Evolutionary conservation across 2,113 vertebrate species (phyloP).

Genomic region (Spermophilus dauricus): DNA sequence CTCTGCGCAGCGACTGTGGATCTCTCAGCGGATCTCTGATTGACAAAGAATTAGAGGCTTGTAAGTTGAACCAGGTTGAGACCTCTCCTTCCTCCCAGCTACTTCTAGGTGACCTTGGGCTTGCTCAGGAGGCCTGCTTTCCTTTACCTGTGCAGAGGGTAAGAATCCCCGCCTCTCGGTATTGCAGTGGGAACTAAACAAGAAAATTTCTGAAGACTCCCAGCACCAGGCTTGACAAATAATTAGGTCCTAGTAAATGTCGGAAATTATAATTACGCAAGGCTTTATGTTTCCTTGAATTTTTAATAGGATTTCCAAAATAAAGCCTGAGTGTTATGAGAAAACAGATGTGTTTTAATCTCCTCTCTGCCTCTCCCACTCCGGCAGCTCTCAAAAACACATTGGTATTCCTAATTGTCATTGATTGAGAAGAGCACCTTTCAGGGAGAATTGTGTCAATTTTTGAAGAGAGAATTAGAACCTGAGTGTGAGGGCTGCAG

Average conservation of each 20-base stretch:
- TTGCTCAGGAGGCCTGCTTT: neutral
- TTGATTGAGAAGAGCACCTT: neutral
- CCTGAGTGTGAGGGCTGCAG: accelerated
- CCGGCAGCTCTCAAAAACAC: neutral
- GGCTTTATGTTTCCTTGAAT: neutral
- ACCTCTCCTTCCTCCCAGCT: accelerated
- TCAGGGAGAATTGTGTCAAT: neutral
- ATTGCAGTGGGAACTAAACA: too few species aligned
- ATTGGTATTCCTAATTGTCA: neutral
- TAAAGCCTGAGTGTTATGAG: neutral
- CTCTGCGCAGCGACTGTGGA: accelerated
- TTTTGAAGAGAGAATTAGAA: neutral
- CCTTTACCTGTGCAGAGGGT: too few species aligned
- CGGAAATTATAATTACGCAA: neutral
- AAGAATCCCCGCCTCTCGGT: too few species aligned
- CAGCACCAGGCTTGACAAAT: neutral
- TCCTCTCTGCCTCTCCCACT: neutral
- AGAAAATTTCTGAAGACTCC: neutral
- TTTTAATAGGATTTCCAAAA: slow-evolving; percentile 34
- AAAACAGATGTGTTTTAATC: neutral
- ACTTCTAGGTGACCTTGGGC: neutral
- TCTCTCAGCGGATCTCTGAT: neutral
- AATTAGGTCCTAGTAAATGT: neutral
- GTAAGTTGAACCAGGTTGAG: accelerated
- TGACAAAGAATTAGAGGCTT: neutral